Percentiles rank a stretch among this genome's conserved stretches.
Evolutionary conservation across 2,797 vertebrate genomes (phyloP).

Genomic region (Dromococcyx pavoninus): DNA sequence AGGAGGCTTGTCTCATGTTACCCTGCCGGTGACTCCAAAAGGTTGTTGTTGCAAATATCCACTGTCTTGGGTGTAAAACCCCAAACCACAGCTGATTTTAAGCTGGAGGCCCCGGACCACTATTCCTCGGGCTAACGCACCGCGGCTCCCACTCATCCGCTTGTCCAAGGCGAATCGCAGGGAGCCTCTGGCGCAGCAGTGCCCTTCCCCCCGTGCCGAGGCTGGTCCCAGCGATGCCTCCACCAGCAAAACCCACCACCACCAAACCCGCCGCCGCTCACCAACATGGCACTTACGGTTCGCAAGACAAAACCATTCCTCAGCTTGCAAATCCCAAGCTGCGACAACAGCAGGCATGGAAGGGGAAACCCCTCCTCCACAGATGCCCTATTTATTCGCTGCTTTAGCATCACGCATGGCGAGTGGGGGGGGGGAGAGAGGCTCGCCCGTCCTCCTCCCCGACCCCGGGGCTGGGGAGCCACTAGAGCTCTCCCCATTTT

Average conservation of each 20-base stretch:
- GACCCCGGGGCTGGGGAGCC: neutral
- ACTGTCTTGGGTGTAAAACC: neutral
- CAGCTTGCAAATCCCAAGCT: constrained; percentile 53
- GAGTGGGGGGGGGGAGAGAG: neutral
- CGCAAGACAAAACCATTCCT: constrained; percentile 76
- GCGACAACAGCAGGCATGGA: constrained; percentile 47
- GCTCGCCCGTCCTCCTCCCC: neutral
- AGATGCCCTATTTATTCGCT: constrained; percentile 72
- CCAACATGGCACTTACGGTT: constrained; percentile 75
- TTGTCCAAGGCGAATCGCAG: constrained; percentile 17
- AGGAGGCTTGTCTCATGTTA: neutral
- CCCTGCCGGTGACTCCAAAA: neutral
- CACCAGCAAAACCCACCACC: neutral
- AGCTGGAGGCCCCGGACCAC: neutral
- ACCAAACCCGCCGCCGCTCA: neutral
- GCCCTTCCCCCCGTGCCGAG: constrained; percentile 58
- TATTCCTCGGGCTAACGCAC: neutral
- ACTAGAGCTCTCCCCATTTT: neutral
- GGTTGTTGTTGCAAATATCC: neutral
- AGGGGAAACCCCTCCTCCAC: constrained; percentile 77
- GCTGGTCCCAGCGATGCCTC: neutral
- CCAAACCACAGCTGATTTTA: neutral
- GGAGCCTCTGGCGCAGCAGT: neutral
- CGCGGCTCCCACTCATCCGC: constrained; percentile 16
- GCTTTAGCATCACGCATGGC: constrained; percentile 61